Conservation (phyloP, 2,888 invertebrate species). For the Acleris laterana region DNA sequence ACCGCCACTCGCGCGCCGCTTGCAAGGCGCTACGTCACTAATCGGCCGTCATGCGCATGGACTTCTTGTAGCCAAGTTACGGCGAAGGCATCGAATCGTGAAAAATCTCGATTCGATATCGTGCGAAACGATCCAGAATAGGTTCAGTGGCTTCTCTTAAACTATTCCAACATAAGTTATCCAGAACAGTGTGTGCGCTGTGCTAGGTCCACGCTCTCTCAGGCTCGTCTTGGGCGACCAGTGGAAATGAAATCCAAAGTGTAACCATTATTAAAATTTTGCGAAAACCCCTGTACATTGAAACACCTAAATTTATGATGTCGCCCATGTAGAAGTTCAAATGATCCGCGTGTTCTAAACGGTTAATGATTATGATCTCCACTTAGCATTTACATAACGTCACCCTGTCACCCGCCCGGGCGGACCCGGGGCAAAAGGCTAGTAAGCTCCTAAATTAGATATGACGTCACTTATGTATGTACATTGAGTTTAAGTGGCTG, state of each 20-base stretch:
- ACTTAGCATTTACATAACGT: slow-evolving; percentile 81
- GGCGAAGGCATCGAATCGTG: slow-evolving; percentile 24
- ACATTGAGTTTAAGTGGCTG: slow-evolving; percentile 58
- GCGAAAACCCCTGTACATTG: slow-evolving; percentile 30
- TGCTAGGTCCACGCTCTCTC: slow-evolving; percentile 24
- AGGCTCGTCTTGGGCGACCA: slow-evolving; percentile 29
- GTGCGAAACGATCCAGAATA: slow-evolving; percentile 39
- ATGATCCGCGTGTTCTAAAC: slow-evolving; percentile 48
- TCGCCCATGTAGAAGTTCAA: slow-evolving; percentile 34
- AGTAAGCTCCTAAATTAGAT: slow-evolving; percentile 83
- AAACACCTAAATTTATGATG: slow-evolving; percentile 34
- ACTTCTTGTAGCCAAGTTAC: not conserved
- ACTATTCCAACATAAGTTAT: slow-evolving; percentile 80
- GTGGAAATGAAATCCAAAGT: slow-evolving; percentile 22
- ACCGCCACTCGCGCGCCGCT: slow-evolving; percentile 10
- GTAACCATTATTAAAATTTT: slow-evolving; percentile 18
- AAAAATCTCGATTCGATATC: slow-evolving; percentile 21
- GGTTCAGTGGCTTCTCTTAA: slow-evolving; percentile 60
- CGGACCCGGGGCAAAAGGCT: slow-evolving; percentile 79
- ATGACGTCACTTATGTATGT: slow-evolving; percentile 77
- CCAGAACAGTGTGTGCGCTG: slow-evolving; percentile 75
- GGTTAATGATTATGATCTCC: slow-evolving; percentile 72
- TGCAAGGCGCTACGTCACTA: not conserved
- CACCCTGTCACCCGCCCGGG: slow-evolving; percentile 83
- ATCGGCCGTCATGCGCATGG: not conserved